Evolutionary conservation across 2,888 invertebrate genomes (phyloP), one percentile per base, ranked within the genome.

Genomic region (Fragum whitleyi): DNA sequence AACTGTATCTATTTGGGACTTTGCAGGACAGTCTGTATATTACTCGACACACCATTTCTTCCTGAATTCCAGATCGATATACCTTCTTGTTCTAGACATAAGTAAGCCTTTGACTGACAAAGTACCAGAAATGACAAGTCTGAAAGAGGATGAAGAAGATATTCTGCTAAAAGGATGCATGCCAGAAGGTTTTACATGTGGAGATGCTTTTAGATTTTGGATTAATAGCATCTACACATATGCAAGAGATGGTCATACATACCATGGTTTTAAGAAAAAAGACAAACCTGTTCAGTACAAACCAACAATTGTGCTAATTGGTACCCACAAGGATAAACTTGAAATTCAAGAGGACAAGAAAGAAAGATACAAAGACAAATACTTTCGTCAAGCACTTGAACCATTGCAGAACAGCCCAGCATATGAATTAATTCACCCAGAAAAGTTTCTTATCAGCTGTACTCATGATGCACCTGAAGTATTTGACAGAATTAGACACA

Each of bases 161-260:
- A 21, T 51, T 21, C 19, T 65, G 29, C 51, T 55, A 21, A 14
- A 29, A 0, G 55, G 70, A 14, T 70, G 36, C 57, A 32, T 70
- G 51, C 55, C 53, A 21, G 55, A 73, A 36, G 80, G 75, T 7
- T 74, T 72, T 21, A 77, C 77, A 19, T 80, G 75, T 62, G 26
- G 72, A 9, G 83, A 83, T 62, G 83, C 77, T n/a, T 80, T 83
- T 32, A 77, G 80, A 70, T 83, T 83, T 59, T 83, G 83, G 83
- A 71, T 83, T 6, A 72, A 76, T 39, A 75, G 77, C 19, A 77
- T 83, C 29, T 77, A 83, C 61, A 83, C 77, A 74, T 83, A 83
- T 26, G 68, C 70, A 26, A 70, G 14, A 36, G 36, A 11, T 9
- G 36, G 29, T n/a, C 47, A 47, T 47, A 19, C 47, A 14, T 47